These are phyloP conservation scores for Drosophila guanche DNA, from an alignment of 1,140 invertebrate genomes.

Conservation along the genomic window DNA sequence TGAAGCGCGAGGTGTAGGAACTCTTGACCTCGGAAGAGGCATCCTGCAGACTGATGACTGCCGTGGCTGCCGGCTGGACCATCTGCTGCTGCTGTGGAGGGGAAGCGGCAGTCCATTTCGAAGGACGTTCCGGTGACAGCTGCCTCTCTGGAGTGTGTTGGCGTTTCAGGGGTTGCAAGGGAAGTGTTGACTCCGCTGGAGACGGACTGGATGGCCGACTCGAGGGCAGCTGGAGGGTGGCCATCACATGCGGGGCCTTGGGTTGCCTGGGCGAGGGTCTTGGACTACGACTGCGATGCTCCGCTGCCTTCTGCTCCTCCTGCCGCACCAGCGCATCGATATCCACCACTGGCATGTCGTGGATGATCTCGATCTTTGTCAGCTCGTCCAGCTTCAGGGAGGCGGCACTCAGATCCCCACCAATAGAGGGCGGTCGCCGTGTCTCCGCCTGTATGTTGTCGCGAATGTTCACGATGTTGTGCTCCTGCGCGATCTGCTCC, in stretches of 20 bases:
- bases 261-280: slow-evolving; percentile 58
- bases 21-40: slow-evolving; percentile 62
- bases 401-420: slow-evolving; percentile 46
- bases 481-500: slow-evolving; percentile 62
- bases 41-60: slow-evolving; percentile 35
- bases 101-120: slow-evolving; percentile 38
- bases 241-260: slow-evolving; percentile 59
- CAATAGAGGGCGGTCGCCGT: slow-evolving; percentile 59
- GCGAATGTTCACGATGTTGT: slow-evolving; percentile 66
- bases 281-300: slow-evolving; percentile 70
- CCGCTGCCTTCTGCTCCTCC: slow-evolving; percentile 62
- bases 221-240: slow-evolving; percentile 56
- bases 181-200: slow-evolving; percentile 7
- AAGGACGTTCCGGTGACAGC: slow-evolving; percentile 52
- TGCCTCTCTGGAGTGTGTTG: slow-evolving; percentile 72
- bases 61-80: background rate
- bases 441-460: slow-evolving; percentile 75
- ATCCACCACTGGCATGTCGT: slow-evolving; percentile 61
- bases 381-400: slow-evolving; percentile 60
- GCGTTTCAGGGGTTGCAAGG: slow-evolving; percentile 53
- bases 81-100: background rate
- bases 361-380: slow-evolving; percentile 68
- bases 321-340: slow-evolving; percentile 59
- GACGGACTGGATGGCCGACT: slow-evolving; percentile 51
- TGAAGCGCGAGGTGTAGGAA: slow-evolving; percentile 70